Evolutionary conservation across 2,888 invertebrate species (phyloP).

Genomic region (Protodeltote pygarga): DNA sequence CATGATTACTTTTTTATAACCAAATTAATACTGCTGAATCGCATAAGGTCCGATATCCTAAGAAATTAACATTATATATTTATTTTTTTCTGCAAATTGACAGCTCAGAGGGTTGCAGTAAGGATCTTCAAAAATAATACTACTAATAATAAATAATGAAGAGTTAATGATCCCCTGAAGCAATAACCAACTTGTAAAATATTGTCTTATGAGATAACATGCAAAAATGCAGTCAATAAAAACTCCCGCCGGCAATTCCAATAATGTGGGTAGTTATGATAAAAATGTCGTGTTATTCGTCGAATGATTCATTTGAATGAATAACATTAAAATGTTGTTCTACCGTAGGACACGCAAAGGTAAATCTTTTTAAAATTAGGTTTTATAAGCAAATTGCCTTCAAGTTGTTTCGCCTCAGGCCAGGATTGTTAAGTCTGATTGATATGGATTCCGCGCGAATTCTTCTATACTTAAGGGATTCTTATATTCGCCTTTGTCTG

Average conservation of each 20-base stretch:
- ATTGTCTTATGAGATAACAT: conserved; percentile 19
- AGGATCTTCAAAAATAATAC: too few species aligned
- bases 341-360: conserved; percentile 70
- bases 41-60: too few species aligned
- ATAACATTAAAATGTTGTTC: conserved; percentile 52
- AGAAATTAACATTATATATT: too few species aligned
- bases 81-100: too few species aligned
- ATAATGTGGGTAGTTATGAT: conserved; percentile 38
- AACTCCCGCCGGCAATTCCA: conserved; percentile 15
- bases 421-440: conserved; percentile 56
- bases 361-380: conserved; percentile 59
- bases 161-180: conserved; percentile 8
- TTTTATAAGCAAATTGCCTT: conserved; percentile 65
- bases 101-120: too few species aligned
- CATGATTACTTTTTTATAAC: too few species aligned
- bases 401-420: conserved; percentile 63
- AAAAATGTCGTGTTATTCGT: conserved; percentile 50
- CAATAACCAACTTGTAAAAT: conserved; percentile 18
- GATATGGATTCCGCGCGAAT: conserved; percentile 44
- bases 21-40: too few species aligned
- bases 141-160: too few species aligned
- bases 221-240: conserved; percentile 12
- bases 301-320: conserved; percentile 58
- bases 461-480: conserved; percentile 35
- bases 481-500: conserved; percentile 2